These are phyloP conservation scores for Thinocorus orbignyianus DNA, from an alignment of 2,113 vertebrate species.

Conservation along the genomic window DNA sequence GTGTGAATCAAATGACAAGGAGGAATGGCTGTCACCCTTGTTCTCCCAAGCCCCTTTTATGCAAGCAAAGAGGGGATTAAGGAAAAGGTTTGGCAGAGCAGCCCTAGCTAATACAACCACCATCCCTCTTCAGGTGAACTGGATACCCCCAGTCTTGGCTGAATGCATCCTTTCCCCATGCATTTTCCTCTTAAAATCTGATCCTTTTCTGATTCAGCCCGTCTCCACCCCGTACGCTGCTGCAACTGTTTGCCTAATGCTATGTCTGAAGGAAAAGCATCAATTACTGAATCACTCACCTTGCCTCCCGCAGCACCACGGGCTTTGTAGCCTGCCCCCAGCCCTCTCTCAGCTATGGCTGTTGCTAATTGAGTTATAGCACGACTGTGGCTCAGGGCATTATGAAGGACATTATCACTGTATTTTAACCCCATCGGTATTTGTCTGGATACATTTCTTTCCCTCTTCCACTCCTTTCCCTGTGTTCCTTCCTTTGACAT, in stretches of 20 bases:
- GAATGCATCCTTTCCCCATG: background rate
- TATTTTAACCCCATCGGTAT: background rate
- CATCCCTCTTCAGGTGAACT: background rate
- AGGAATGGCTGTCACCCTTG: accelerated
- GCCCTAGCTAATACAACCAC: background rate
- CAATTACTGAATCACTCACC: background rate
- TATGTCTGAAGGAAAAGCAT: background rate
- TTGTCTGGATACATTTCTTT: background rate
- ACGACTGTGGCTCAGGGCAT: background rate
- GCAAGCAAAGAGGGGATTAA: too few relatives aligned
- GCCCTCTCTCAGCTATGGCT: background rate
- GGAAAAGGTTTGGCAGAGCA: background rate
- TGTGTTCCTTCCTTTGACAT: constrained; percentile 9
- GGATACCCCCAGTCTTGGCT: background rate
- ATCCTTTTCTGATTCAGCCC: background rate
- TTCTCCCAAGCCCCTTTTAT: background rate
- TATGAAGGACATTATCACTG: background rate
- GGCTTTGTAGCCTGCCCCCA: background rate
- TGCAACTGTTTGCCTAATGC: background rate
- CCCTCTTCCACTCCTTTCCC: background rate
- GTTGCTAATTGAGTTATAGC: background rate
- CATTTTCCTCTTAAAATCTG: background rate
- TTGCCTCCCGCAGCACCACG: background rate
- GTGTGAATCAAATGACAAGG: background rate
- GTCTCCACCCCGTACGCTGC: background rate